phyloP scores from a whole-genome alignment of 1,140 invertebrate genomes.

The Halesus radiatus region DNA sequence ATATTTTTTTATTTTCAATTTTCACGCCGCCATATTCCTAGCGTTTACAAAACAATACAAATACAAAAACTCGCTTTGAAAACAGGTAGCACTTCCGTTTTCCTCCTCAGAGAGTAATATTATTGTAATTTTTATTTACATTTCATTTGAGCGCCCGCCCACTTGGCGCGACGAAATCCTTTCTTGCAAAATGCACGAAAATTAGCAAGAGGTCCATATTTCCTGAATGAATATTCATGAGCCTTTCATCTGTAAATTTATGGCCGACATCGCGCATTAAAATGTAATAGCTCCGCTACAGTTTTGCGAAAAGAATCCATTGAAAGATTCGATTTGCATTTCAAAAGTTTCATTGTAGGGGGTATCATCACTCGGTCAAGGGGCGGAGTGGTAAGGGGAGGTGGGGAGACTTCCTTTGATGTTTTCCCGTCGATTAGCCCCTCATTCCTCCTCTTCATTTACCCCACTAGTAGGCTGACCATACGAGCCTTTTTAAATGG shows the following conservation, averaged over 20 bases:
- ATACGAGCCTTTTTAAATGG: too few species aligned
- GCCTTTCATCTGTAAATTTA: slow-evolving; percentile 23
- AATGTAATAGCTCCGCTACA: slow-evolving; percentile 12
- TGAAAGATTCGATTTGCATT: slow-evolving; percentile 31
- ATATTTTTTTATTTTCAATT: too few species aligned
- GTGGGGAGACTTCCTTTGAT: slow-evolving; percentile 44
- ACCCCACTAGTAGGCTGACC: too few species aligned
- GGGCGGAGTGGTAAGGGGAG: not conserved
- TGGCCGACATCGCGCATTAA: slow-evolving; percentile 17
- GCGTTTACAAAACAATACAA: not conserved
- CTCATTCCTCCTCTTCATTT: not conserved
- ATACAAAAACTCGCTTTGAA: not conserved
- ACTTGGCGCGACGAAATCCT: not conserved
- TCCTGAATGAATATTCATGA: slow-evolving; percentile 24
- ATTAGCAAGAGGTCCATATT: slow-evolving; percentile 19
- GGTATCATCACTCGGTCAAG: not conserved
- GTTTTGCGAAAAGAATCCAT: slow-evolving; percentile 9
- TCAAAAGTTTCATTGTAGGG: slow-evolving; percentile 17
- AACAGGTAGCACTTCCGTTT: not conserved
- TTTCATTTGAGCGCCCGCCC: not conserved
- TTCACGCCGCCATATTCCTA: not conserved
- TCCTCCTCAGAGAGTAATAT: not conserved
- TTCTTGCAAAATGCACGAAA: slow-evolving; percentile 15
- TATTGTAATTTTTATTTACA: not conserved
- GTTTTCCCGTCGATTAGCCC: slow-evolving; percentile 52